A percentile compares a stretch with the other conserved stretches of the same genome.
phyloP scores from a whole-genome alignment of 2,113 vertebrate species.

The Macrotis lagotis region DNA sequence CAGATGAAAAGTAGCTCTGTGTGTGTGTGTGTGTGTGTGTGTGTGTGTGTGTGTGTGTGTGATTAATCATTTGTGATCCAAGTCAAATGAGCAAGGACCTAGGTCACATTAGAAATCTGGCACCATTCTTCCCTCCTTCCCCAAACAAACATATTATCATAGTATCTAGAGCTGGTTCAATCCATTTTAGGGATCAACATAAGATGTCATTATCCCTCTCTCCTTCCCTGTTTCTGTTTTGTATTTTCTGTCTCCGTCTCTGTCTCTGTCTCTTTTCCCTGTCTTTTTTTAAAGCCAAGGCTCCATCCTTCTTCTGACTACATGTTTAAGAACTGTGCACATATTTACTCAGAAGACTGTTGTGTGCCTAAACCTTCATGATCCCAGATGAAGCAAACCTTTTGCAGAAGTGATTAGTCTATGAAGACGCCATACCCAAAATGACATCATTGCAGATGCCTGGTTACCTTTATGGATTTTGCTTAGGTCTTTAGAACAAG shows the following conservation, averaged over 20 bases:
- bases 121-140: neutral
- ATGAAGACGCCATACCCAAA: neutral
- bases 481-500: neutral
- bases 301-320: neutral
- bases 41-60: neutral
- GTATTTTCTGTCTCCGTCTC: neutral
- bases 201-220: neutral
- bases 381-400: neutral
- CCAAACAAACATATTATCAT: neutral
- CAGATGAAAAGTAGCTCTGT: neutral
- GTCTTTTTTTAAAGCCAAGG: constrained; percentile 12
- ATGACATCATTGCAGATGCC: neutral
- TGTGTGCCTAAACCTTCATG: neutral
- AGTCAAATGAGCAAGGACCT: neutral
- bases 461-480: neutral
- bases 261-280: neutral
- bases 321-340: neutral
- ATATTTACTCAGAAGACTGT: neutral
- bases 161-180: neutral
- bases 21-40: no score
- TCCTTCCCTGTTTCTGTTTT: neutral
- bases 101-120: neutral
- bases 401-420: neutral
- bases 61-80: constrained; percentile 26
- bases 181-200: neutral